Evolutionary conservation across 64 coral and sea anemone species (phyloP).

Genomic region (Hydrozoanthus tunicans): DNA sequence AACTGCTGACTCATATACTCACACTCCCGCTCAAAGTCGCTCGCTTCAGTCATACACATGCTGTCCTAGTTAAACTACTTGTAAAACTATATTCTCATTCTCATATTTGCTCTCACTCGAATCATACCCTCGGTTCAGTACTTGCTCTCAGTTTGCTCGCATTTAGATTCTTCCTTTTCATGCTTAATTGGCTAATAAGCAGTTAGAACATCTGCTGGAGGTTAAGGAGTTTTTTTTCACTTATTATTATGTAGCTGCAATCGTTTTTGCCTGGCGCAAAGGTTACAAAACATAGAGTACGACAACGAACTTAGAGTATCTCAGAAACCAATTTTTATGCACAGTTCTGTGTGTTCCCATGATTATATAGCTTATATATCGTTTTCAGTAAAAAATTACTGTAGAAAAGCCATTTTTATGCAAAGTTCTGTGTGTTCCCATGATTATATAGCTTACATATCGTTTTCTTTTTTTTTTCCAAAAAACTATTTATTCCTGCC

Average conservation of each 20-base stretch:
- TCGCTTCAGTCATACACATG: not conserved
- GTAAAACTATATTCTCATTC: not conserved
- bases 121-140: not conserved
- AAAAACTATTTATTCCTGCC: not conserved
- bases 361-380: not conserved
- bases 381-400: not conserved
- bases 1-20: no score
- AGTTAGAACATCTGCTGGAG: no score
- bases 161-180: not conserved
- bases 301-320: no score
- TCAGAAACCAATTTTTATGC: no score
- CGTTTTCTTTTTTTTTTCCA: not conserved
- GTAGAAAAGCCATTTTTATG: not conserved
- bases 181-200: not conserved
- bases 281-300: no score
- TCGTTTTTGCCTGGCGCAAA: no score
- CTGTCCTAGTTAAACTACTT: no score
- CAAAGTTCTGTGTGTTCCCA: not conserved
- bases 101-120: not conserved
- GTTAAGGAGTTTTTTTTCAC: no score
- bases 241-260: no score
- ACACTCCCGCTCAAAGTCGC: not conserved
- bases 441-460: not conserved
- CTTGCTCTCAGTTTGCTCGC: not conserved
- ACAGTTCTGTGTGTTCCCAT: no score